These are phyloP conservation scores for Ochropacha duplaris DNA, from an alignment of 2,888 invertebrate species.

Conservation along the genomic window DNA sequence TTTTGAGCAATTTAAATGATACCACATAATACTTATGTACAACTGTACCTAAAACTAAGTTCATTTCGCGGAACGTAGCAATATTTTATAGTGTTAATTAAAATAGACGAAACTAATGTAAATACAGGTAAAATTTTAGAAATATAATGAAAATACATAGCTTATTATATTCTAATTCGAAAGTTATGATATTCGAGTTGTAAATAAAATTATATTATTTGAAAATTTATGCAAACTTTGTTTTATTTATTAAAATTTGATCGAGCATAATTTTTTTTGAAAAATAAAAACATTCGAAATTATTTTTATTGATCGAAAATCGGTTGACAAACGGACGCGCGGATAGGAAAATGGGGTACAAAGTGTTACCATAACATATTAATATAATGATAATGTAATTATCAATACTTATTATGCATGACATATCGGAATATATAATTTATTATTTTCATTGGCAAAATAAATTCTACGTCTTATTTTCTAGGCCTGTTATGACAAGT, in stretches of 20 bases:
- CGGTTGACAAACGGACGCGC: no score
- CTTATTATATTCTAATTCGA: slow-evolving; percentile 46
- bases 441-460: neutral
- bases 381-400: no score
- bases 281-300: neutral
- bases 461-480: neutral
- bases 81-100: slow-evolving; percentile 37
- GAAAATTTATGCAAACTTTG: slow-evolving; percentile 55
- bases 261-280: no score
- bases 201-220: slow-evolving; percentile 82
- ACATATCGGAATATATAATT: neutral
- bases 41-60: neutral
- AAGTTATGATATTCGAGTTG: slow-evolving; percentile 71
- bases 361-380: no score
- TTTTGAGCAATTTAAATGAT: neutral
- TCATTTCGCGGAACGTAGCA: slow-evolving; percentile 30
- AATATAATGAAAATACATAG: slow-evolving; percentile 12
- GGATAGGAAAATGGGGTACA: no score
- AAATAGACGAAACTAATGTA: slow-evolving; percentile 48
- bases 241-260: slow-evolving; percentile 21
- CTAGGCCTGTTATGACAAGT: neutral
- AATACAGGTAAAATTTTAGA: slow-evolving; percentile 42
- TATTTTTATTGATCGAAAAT: no score
- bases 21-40: neutral
- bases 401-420: neutral